phyloP scores from a whole-genome alignment of 2,888 invertebrate species.

The Andrena marginata region DNA sequence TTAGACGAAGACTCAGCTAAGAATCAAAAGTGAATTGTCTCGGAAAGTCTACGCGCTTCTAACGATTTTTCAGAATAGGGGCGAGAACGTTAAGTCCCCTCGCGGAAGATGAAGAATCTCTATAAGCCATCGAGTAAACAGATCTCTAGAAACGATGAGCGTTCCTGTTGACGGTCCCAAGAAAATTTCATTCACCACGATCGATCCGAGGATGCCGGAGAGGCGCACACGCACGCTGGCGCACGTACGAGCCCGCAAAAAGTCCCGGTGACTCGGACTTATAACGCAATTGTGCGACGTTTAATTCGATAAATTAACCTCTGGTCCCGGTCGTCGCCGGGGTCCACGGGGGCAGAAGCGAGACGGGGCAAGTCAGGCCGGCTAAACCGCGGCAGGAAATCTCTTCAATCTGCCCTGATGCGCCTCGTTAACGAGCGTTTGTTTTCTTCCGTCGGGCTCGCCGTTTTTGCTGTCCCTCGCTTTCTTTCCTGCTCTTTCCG shows the following conservation, averaged over 20 bases:
- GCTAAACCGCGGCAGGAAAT: conserved; percentile 82
- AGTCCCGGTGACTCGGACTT: conserved; percentile 78
- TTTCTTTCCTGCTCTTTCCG: conserved; percentile 45
- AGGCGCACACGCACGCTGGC: conserved; percentile 8
- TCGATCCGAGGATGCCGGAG: conserved; percentile 4
- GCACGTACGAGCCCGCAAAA: conserved; percentile 62
- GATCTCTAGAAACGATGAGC: no score
- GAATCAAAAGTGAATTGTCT: no score
- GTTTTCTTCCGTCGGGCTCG: conserved; percentile 79
- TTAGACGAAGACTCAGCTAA: no score
- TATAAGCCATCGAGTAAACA: no score
- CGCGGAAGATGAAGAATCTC: no score
- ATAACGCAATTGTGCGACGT: conserved; percentile 82
- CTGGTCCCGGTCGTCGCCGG: conserved; percentile 76
- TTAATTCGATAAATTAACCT: conserved; percentile 84
- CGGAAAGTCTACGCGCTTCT: no score
- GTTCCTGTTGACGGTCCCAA: neutral
- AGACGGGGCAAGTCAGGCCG: conserved; percentile 65
- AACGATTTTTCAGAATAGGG: no score
- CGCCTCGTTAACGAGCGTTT: conserved; percentile 83
- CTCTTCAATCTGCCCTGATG: conserved; percentile 84
- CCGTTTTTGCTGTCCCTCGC: conserved; percentile 35
- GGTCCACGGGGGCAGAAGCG: conserved; percentile 69
- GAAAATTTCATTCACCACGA: neutral
- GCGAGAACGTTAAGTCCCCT: no score